A percentile compares a stretch with the other conserved stretches of the same genome.
Conservation (phyloP, 2,888 invertebrate species). For the Cephalotes varians region DNA sequence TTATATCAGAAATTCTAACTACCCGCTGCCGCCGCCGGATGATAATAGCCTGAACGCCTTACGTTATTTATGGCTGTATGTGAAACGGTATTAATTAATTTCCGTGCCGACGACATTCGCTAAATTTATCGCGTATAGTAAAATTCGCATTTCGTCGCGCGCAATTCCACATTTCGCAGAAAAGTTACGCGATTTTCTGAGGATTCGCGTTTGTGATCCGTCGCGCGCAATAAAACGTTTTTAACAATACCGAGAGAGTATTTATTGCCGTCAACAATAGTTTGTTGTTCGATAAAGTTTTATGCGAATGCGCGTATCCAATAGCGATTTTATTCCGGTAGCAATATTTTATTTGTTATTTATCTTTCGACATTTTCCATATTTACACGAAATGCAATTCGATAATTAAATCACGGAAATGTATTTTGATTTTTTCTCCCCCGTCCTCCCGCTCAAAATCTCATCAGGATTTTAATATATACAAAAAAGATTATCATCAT, state of each 20-base stretch:
- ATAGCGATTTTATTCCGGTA: not conserved
- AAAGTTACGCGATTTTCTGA: conserved; percentile 3
- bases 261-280: conserved; percentile 30
- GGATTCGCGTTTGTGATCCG: conserved; percentile 4
- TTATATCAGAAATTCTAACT: conserved; percentile 41
- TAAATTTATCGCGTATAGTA: conserved; percentile 20
- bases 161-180: not conserved
- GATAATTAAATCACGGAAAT: not conserved
- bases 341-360: conserved; percentile 30
- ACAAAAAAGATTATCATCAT: not conserved
- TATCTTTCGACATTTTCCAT: conserved; percentile 9
- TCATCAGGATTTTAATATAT: not conserved
- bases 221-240: conserved; percentile 21
- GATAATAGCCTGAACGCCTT: conserved; percentile 33
- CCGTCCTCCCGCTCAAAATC: not conserved
- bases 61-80: conserved; percentile 38
- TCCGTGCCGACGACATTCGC: conserved; percentile 1
- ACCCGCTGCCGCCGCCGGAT: not conserved
- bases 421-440: not conserved
- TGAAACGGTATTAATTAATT: conserved; percentile 42
- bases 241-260: conserved; percentile 17
- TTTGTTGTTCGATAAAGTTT: conserved; percentile 28
- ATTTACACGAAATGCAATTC: not conserved
- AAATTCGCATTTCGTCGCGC: conserved; percentile 13
- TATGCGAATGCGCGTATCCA: not conserved